phyloP scores from a whole-genome alignment of 2,797 vertebrate genomes.

The Halcyon smyrnensis region DNA sequence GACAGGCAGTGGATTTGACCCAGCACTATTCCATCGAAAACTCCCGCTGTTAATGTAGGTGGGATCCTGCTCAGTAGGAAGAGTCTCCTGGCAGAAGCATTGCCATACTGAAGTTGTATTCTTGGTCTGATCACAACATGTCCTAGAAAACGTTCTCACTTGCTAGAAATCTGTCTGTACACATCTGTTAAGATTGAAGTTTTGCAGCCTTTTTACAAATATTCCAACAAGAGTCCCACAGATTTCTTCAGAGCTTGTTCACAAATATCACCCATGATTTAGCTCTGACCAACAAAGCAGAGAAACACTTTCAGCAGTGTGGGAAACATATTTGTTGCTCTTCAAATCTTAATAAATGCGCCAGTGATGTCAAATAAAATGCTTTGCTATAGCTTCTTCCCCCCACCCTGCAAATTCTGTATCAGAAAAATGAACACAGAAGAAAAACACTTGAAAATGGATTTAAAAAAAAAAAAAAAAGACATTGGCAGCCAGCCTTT shows the following conservation, averaged over 20 bases:
- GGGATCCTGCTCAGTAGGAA: neutral
- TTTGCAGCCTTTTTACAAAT: neutral
- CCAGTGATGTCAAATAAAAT: neutral
- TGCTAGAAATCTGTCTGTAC: neutral
- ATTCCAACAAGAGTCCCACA: neutral
- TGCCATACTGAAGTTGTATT: neutral
- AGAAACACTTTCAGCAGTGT: neutral
- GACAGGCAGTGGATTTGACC: neutral
- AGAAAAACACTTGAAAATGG: neutral
- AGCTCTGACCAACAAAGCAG: neutral
- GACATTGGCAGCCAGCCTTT: neutral
- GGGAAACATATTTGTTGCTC: neutral
- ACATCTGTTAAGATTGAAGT: neutral
- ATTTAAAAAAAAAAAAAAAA: neutral
- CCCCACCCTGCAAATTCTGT: neutral
- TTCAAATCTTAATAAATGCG: constrained; percentile 4
- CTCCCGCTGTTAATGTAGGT: neutral
- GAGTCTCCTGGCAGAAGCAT: neutral
- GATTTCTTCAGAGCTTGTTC: neutral
- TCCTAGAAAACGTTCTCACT: neutral
- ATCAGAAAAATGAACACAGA: neutral
- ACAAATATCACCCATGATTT: neutral
- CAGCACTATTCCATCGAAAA: neutral
- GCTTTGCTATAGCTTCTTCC: neutral
- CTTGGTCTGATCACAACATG: neutral